These are phyloP conservation scores for Scaptomyza pallida DNA, from an alignment of 1,140 invertebrate genomes.

Conservation along the genomic window DNA sequence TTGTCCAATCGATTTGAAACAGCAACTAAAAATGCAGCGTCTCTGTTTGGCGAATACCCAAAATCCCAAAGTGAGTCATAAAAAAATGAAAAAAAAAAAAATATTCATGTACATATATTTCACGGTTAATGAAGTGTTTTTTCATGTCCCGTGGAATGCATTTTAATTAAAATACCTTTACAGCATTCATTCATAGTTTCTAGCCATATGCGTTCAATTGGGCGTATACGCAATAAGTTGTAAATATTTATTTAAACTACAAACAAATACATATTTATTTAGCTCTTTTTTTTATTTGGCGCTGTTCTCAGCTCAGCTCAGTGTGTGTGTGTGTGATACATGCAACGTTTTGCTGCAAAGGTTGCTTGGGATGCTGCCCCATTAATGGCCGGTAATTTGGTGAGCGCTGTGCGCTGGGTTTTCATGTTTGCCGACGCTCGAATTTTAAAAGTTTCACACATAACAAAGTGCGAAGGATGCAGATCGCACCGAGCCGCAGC, in stretches of 20 bases:
- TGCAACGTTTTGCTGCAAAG: too few relatives aligned
- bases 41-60: neutral
- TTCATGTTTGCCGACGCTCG: constrained; percentile 75
- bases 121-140: constrained; percentile 41
- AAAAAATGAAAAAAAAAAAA: constrained; percentile 1
- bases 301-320: too few relatives aligned
- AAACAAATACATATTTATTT: too few relatives aligned
- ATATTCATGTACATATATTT: constrained; percentile 38
- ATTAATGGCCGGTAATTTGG: constrained; percentile 76
- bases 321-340: too few relatives aligned
- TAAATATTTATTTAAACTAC: constrained; percentile 35
- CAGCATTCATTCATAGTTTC: constrained; percentile 22
- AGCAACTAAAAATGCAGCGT: constrained; percentile 57
- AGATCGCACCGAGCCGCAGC: constrained; percentile 38
- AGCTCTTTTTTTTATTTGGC: too few relatives aligned
- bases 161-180: too few relatives aligned
- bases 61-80: constrained; percentile 62
- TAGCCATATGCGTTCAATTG: neutral
- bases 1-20: constrained; percentile 74
- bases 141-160: neutral
- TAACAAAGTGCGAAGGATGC: constrained; percentile 81
- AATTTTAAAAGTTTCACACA: constrained; percentile 81
- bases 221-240: constrained; percentile 36
- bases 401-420: constrained; percentile 50
- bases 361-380: constrained; percentile 26